Conservation (phyloP, 2,113 vertebrate species). For the Urocolius indicus region DNA sequence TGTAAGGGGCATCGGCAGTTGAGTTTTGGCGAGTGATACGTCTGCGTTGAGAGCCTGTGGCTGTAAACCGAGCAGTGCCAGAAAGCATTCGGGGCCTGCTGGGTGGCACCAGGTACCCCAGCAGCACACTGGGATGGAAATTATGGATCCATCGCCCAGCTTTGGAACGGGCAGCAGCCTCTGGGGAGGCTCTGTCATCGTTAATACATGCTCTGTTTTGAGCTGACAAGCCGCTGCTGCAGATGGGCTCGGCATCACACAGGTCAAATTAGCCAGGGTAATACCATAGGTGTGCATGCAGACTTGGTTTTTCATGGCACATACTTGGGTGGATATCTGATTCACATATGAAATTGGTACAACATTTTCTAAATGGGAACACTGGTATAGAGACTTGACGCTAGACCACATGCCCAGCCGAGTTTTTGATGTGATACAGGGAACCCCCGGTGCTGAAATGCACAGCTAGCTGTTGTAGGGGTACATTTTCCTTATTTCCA, state of each 20-base stretch:
- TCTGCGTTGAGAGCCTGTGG: neutral
- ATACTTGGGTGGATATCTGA: neutral
- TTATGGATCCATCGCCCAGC: accelerated
- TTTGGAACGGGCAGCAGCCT: neutral
- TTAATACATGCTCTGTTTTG: accelerated
- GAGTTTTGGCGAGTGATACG: neutral
- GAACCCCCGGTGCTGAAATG: neutral
- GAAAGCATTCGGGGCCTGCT: accelerated
- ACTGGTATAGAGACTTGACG: neutral
- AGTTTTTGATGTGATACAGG: neutral
- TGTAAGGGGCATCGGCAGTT: neutral
- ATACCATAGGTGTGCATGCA: accelerated
- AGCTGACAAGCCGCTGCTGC: accelerated
- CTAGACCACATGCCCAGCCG: neutral
- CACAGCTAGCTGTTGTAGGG: neutral
- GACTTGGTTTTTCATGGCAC: accelerated
- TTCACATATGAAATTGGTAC: accelerated
- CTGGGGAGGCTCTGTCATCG: too few species aligned
- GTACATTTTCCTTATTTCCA: neutral
- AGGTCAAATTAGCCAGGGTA: neutral
- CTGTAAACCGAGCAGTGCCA: neutral
- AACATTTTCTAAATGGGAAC: neutral
- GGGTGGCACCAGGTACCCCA: neutral
- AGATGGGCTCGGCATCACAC: neutral
- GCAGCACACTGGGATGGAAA: accelerated